phyloP scores from a whole-genome alignment of 2,797 vertebrate species.

The Molossus alvarezi region DNA sequence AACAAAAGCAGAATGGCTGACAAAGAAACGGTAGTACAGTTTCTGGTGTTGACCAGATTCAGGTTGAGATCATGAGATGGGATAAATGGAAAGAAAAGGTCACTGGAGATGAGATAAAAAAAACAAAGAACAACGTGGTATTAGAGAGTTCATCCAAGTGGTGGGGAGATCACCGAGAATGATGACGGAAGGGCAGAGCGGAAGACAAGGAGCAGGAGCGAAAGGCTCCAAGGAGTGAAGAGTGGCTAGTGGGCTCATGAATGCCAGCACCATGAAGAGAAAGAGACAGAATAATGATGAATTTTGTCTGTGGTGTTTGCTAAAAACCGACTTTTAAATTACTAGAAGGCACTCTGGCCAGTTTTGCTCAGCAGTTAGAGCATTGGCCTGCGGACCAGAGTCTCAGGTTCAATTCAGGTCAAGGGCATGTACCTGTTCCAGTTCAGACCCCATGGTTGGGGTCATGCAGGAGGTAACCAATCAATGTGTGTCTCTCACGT shows the following conservation, averaged over 20 bases:
- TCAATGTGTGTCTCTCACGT: too few relatives aligned
- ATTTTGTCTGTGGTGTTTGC: background rate
- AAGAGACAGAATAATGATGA: background rate
- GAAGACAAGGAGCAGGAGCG: background rate
- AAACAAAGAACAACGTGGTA: background rate
- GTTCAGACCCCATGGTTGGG: too few relatives aligned
- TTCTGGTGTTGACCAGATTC: background rate
- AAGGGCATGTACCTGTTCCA: too few relatives aligned
- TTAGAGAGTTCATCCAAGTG: background rate
- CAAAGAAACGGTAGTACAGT: background rate
- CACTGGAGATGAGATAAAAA: background rate
- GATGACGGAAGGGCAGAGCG: background rate
- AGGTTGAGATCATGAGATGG: background rate
- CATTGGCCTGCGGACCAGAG: too few relatives aligned
- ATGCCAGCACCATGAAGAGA: background rate
- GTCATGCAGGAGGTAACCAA: too few relatives aligned
- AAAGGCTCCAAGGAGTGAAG: background rate
- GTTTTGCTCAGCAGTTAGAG: too few relatives aligned
- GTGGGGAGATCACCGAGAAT: background rate
- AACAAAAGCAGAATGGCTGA: background rate
- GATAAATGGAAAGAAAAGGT: background rate
- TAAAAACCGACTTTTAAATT: background rate
- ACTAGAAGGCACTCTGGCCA: background rate
- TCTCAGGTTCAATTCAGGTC: too few relatives aligned
- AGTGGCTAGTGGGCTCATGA: background rate